Percentiles rank a stretch among this genome's conserved stretches.
Conservation (phyloP, 2,888 invertebrate species). For the Augochlorella aurata region DNA sequence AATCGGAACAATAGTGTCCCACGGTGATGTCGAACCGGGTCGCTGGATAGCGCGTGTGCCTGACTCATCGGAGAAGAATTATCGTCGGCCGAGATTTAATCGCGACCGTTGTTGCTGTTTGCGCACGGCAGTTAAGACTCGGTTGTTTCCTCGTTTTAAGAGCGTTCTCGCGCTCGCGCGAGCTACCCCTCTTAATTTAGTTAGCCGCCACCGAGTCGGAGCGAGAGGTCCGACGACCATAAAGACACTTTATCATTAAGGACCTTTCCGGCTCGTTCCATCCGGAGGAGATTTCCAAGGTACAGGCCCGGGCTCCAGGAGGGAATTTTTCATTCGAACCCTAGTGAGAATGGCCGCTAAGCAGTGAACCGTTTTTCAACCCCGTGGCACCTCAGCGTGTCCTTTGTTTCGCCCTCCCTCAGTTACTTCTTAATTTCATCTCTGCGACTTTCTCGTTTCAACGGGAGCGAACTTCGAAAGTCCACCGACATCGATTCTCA, state of each 20-base stretch:
- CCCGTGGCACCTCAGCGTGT: neutral
- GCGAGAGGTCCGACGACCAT: conserved; percentile 29
- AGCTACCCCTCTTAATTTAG: conserved; percentile 50
- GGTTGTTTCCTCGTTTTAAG: conserved; percentile 48
- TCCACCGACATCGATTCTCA: neutral
- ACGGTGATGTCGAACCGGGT: conserved; percentile 15
- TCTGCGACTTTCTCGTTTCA: neutral
- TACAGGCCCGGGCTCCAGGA: conserved; percentile 3
- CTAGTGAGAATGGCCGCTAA: conserved; percentile 16
- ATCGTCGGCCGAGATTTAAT: conserved; percentile 54
- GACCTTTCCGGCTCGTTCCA: conserved; percentile 35
- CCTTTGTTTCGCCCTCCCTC: conserved; percentile 22
- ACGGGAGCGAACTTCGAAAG: neutral
- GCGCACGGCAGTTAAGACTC: conserved; percentile 46
- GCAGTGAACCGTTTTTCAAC: conserved; percentile 37
- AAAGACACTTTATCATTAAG: conserved; percentile 54
- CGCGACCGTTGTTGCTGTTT: conserved; percentile 45
- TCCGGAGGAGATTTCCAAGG: conserved; percentile 38
- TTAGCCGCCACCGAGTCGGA: conserved; percentile 37
- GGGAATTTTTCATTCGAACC: conserved; percentile 41
- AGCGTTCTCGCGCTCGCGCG: conserved; percentile 22
- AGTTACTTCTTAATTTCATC: conserved; percentile 36
- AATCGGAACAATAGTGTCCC: conserved; percentile 36
- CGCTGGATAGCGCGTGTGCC: conserved; percentile 17
- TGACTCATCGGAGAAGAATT: conserved; percentile 50